Conservation (phyloP, 2,797 vertebrate genomes). For the Halcyon smyrnensis region DNA sequence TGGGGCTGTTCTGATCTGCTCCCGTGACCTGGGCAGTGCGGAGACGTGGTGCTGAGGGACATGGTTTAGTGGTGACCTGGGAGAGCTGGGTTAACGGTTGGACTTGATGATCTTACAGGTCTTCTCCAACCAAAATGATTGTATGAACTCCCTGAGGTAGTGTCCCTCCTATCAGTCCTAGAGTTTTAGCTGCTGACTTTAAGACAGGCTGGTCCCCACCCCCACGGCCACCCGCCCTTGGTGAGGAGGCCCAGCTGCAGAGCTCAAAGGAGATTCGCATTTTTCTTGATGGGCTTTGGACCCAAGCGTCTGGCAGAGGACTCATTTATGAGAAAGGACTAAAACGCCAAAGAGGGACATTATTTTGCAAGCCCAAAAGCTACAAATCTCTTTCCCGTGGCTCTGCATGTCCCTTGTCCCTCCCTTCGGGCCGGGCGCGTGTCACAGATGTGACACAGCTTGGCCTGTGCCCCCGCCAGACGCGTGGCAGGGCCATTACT, state of each 20-base stretch:
- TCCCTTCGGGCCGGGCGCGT: accelerated
- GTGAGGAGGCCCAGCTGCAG: background rate
- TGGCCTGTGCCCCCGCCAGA: background rate
- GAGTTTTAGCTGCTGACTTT: background rate
- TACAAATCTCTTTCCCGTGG: background rate
- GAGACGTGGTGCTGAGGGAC: background rate
- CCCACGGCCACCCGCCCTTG: background rate
- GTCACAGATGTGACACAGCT: background rate
- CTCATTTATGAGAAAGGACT: background rate
- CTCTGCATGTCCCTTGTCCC: background rate
- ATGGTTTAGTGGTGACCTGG: background rate
- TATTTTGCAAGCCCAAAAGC: background rate
- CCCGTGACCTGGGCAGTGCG: background rate
- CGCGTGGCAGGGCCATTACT: background rate
- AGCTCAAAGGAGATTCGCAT: background rate
- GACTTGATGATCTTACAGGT: background rate
- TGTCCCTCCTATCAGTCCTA: background rate
- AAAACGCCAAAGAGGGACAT: background rate
- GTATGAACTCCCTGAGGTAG: background rate
- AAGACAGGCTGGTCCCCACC: background rate
- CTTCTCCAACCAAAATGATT: background rate
- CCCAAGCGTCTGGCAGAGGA: background rate
- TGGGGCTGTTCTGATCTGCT: background rate
- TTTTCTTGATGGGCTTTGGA: background rate
- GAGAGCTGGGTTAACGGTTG: background rate